Evolutionary conservation across 2,113 vertebrate species (phyloP).

Genomic region (Gambusia affinis): DNA sequence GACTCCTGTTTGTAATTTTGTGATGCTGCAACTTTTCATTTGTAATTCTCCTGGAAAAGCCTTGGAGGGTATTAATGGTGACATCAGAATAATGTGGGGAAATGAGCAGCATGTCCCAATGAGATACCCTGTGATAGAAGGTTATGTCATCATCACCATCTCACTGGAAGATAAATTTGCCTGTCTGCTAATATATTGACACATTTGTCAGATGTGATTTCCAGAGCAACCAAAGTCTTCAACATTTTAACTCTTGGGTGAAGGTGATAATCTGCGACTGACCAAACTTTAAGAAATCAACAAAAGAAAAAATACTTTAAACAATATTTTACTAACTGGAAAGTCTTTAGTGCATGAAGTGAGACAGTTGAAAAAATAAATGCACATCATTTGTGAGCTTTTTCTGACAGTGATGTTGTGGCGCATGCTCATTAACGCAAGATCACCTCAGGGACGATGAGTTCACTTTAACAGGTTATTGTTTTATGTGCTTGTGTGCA

Average conservation of each 20-base stretch:
- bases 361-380: no score
- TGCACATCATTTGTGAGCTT: no score
- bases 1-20: background rate
- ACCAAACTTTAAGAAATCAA: no score
- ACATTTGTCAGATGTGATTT: background rate
- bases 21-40: background rate
- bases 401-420: no score
- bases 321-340: no score
- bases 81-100: background rate
- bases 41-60: background rate
- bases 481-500: no score
- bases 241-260: background rate
- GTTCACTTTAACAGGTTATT: no score
- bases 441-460: no score
- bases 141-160: constrained; percentile 14
- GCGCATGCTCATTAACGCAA: no score
- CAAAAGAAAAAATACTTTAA: no score
- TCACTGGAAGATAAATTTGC: constrained; percentile 16
- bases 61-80: constrained; percentile 1
- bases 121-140: background rate
- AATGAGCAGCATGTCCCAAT: background rate
- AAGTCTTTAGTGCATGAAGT: no score
- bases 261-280: background rate
- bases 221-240: background rate
- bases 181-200: constrained; percentile 24